These are phyloP conservation scores for Vidua chalybeata DNA, from an alignment of 2,113 vertebrate species.

Conservation along the genomic window DNA sequence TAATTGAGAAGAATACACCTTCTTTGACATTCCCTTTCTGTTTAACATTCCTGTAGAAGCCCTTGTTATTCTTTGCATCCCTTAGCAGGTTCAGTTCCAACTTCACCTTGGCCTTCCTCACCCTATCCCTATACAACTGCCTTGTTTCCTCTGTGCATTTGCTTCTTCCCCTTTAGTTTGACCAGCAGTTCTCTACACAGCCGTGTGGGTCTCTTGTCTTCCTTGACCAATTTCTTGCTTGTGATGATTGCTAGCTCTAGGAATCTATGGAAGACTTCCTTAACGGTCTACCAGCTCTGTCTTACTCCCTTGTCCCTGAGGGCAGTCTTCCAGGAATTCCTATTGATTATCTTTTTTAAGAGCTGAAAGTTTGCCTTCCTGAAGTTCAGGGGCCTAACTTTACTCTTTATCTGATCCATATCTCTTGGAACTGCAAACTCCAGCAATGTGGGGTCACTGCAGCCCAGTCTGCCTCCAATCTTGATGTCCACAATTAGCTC, in stretches of 20 bases:
- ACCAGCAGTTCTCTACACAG: not conserved
- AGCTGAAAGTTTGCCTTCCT: not conserved
- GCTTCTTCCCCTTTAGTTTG: not conserved
- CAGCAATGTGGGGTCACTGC: not conserved
- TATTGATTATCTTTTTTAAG: not conserved
- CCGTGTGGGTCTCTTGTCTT: not conserved
- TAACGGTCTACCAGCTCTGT: not conserved
- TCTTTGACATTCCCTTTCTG: not conserved
- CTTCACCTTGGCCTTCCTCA: not conserved
- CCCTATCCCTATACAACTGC: accelerated
- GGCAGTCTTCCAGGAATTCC: not conserved
- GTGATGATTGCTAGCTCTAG: not conserved
- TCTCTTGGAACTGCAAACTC: not conserved
- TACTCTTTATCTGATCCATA: not conserved
- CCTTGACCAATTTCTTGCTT: not conserved
- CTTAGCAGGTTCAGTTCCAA: not conserved
- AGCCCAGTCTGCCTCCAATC: not conserved
- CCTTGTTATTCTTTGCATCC: not conserved
- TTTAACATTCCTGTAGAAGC: not conserved
- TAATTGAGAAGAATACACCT: not conserved
- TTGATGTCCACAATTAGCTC: not conserved
- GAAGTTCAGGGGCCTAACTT: not conserved
- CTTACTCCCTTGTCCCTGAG: not conserved
- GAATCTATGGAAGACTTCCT: not conserved
- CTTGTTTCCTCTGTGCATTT: not conserved